Conservation (phyloP, 2,113 vertebrate genomes). For the Coracopsis vasa region DNA sequence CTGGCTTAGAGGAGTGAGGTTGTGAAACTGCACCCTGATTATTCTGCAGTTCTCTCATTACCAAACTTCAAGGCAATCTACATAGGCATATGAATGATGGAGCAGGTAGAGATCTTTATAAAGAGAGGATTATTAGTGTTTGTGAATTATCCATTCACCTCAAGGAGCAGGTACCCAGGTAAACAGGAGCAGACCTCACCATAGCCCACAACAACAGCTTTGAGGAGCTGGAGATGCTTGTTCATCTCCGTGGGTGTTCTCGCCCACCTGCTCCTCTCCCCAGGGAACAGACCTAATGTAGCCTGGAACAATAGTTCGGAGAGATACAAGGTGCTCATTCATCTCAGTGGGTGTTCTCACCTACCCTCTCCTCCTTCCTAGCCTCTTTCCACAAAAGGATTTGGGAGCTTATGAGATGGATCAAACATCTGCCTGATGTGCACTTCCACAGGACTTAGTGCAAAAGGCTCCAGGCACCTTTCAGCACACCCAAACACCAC, state of each 20-base stretch:
- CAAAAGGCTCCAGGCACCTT: background rate
- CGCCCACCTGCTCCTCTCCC: background rate
- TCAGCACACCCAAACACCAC: background rate
- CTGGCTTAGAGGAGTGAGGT: background rate
- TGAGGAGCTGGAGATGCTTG: constrained; percentile 12
- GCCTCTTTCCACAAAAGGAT: background rate
- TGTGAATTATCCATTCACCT: background rate
- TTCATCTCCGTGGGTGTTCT: constrained; percentile 55
- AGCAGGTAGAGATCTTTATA: constrained; percentile 27
- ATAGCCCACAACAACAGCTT: background rate
- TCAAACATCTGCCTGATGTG: background rate
- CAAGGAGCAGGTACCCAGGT: background rate
- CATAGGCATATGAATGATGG: background rate
- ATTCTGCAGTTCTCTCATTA: constrained; percentile 10
- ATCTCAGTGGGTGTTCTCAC: constrained; percentile 60
- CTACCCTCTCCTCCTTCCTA: background rate
- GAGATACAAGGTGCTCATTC: constrained; percentile 34
- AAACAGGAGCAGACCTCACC: background rate
- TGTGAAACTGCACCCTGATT: background rate
- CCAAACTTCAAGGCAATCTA: constrained; percentile 27
- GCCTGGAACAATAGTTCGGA: background rate
- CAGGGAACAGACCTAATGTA: background rate
- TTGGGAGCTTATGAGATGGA: background rate
- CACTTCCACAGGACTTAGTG: background rate
- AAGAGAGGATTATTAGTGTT: background rate